Percentiles rank a stretch among this genome's conserved stretches.
Conservation (phyloP, 1,140 invertebrate species). For the Harlomillsia oculata region DNA sequence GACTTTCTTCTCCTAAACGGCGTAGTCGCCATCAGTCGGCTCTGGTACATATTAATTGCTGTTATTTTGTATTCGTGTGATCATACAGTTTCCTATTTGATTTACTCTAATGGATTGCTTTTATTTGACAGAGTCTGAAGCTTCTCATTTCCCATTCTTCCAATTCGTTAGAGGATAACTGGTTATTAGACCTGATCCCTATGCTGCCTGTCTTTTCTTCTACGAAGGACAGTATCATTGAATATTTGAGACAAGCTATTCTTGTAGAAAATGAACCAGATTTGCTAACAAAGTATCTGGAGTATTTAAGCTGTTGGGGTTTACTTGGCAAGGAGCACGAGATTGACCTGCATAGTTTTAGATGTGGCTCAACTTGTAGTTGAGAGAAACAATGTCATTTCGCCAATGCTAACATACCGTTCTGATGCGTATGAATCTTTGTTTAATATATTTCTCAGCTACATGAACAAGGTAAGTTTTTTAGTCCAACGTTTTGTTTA, state of each 20-base stretch:
- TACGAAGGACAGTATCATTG: constrained; percentile 56
- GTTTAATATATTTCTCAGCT: constrained; percentile 64
- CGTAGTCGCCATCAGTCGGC: constrained; percentile 66
- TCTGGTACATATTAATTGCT: constrained; percentile 41
- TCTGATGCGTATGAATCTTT: constrained; percentile 45
- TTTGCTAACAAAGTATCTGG: constrained; percentile 46
- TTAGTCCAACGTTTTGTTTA: too few relatives aligned
- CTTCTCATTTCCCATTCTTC: constrained; percentile 48
- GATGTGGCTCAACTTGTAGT: constrained; percentile 87
- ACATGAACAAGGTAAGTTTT: constrained; percentile 55
- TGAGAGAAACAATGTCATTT: constrained; percentile 78
- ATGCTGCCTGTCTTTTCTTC: constrained; percentile 59
- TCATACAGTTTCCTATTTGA: background rate
- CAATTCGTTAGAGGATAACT: constrained; percentile 42
- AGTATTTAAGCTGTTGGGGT: constrained; percentile 42
- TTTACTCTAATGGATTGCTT: too few relatives aligned
- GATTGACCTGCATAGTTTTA: constrained; percentile 21
- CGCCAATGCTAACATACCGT: constrained; percentile 60
- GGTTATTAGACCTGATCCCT: constrained; percentile 69
- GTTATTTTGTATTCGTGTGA: background rate
- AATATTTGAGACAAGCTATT: constrained; percentile 67
- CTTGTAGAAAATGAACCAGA: constrained; percentile 60
- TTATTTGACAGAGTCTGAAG: constrained; percentile 47
- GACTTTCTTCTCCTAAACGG: constrained; percentile 71
- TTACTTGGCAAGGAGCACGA: constrained; percentile 13